Evolutionary conservation across 2,888 invertebrate genomes (phyloP).

Genomic region (Scaptomyza flava): DNA sequence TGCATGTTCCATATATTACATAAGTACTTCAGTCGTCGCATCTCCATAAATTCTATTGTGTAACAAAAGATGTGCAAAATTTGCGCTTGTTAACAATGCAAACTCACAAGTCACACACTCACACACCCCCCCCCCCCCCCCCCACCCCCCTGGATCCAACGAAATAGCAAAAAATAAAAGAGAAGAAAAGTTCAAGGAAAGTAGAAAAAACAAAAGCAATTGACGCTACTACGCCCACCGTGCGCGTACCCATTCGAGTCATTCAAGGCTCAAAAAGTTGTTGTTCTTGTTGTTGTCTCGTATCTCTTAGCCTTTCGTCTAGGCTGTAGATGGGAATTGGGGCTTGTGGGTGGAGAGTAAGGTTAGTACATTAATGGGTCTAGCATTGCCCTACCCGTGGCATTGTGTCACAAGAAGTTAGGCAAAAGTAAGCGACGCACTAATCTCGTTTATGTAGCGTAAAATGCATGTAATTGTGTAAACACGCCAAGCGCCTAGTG

Average conservation of each 20-base stretch:
- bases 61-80: slow-evolving; percentile 70
- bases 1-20: slow-evolving; percentile 17
- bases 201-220: slow-evolving; percentile 65
- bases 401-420: slow-evolving; percentile 65
- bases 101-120: slow-evolving; percentile 41
- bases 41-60: slow-evolving; percentile 66
- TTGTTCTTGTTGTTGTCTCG: slow-evolving; percentile 24
- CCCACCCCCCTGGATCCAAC: too few species aligned
- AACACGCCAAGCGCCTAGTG: slow-evolving; percentile 60
- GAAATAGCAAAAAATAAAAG: neutral
- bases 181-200: slow-evolving; percentile 66
- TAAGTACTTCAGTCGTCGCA: slow-evolving; percentile 41
- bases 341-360: neutral
- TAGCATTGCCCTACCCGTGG: slow-evolving; percentile 37
- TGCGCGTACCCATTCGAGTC: slow-evolving; percentile 35
- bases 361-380: slow-evolving; percentile 39
- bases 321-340: slow-evolving; percentile 11
- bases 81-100: slow-evolving; percentile 73
- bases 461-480: slow-evolving; percentile 78
- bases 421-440: slow-evolving; percentile 67
- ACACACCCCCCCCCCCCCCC: slow-evolving; percentile 10
- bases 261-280: slow-evolving; percentile 54
- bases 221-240: slow-evolving; percentile 32
- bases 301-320: slow-evolving; percentile 54
- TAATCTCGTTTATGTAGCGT: slow-evolving; percentile 79